These are phyloP conservation scores for Ormyrus labotus DNA, from an alignment of 2,888 invertebrate species.

Conservation along the genomic window DNA sequence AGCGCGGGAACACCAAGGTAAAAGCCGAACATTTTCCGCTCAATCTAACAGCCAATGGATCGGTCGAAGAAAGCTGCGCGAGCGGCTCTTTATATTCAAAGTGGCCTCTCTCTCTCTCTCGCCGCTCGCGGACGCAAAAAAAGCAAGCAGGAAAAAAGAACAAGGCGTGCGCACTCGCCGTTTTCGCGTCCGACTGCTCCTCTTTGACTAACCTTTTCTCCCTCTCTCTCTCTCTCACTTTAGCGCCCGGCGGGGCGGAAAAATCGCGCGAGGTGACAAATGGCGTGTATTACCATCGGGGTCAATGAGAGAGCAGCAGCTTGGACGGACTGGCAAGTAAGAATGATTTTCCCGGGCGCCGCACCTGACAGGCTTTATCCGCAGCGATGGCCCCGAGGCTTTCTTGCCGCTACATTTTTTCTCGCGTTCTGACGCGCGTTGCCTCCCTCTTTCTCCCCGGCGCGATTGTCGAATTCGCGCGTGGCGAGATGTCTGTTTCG, in stretches of 20 bases:
- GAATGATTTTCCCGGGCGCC: slow-evolving; percentile 38
- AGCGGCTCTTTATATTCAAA: slow-evolving; percentile 61
- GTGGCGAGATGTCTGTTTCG: too few relatives aligned
- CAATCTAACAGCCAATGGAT: slow-evolving; percentile 66
- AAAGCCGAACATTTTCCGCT: slow-evolving; percentile 65
- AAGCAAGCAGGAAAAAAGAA: not conserved
- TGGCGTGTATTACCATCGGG: slow-evolving; percentile 39
- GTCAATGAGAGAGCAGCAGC: slow-evolving; percentile 27
- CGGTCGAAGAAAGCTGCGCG: slow-evolving; percentile 42
- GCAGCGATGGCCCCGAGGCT: not conserved
- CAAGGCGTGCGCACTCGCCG: slow-evolving; percentile 2
- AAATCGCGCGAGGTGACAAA: slow-evolving; percentile 46
- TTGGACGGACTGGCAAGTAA: slow-evolving; percentile 16
- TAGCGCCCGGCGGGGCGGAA: slow-evolving; percentile 23
- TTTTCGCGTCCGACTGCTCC: slow-evolving; percentile 23
- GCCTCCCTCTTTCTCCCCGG: too few relatives aligned
- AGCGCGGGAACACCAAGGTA: not conserved
- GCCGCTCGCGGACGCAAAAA: not conserved
- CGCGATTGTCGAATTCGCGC: too few relatives aligned
- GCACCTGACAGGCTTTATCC: slow-evolving; percentile 27
- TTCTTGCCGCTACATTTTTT: not conserved
- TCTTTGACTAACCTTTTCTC: slow-evolving; percentile 23
- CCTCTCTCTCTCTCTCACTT: not conserved
- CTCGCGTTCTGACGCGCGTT: too few relatives aligned
- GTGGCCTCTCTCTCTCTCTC: not conserved